phyloP scores from a whole-genome alignment of 2,113 vertebrate genomes.

The Chloropsis cyanopogon region DNA sequence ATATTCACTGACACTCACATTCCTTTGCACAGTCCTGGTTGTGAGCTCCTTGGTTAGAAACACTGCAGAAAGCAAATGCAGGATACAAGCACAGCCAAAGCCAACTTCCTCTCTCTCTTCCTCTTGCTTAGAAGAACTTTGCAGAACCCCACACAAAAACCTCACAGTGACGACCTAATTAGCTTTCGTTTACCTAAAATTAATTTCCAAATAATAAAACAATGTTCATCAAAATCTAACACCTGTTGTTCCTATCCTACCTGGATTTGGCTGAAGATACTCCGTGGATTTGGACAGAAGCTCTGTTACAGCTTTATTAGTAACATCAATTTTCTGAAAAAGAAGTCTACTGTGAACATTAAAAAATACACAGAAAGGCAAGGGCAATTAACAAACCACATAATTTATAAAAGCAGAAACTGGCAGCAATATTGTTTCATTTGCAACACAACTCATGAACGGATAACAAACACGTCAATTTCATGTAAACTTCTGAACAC shows the following conservation, averaged over 20 bases:
- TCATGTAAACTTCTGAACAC: neutral
- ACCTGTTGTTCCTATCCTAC: constrained; percentile 62
- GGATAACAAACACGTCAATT: neutral
- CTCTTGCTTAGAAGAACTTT: neutral
- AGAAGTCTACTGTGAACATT: neutral
- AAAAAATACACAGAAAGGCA: neutral
- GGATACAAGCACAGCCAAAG: neutral
- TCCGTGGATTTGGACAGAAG: constrained; percentile 91
- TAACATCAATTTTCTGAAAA: constrained; percentile 92
- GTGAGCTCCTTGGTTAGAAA: neutral
- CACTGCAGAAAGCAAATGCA: neutral
- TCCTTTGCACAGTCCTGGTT: neutral
- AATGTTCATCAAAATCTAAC: neutral
- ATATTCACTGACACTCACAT: neutral
- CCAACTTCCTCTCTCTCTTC: neutral
- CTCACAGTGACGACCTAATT: neutral
- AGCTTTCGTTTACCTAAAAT: neutral
- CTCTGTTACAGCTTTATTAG: constrained; percentile 89
- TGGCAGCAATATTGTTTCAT: neutral
- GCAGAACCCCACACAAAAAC: neutral
- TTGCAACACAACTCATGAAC: neutral
- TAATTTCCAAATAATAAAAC: neutral
- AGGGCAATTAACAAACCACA: neutral
- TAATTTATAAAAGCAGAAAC: neutral
- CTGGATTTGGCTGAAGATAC: constrained; percentile 95